Evolutionary conservation across 2,888 invertebrate genomes (phyloP), one percentile per base, ranked within the genome.

Genomic region (Drosophila meridiana): DNA sequence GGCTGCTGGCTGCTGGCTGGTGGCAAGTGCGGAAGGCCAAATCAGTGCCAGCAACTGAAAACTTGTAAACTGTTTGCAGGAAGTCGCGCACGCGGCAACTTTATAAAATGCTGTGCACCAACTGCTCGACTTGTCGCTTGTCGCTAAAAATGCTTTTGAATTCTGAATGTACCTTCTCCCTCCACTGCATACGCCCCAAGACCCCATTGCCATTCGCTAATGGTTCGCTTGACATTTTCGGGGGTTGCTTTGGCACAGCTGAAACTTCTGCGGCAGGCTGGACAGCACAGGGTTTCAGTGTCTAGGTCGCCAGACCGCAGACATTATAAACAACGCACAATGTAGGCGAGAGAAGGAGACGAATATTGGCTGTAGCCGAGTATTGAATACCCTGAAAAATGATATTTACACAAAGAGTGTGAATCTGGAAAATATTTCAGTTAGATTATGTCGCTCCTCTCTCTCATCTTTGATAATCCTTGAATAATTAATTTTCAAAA

Each of bases 291-390:
- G 59, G 48, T 78, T 74, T 65, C 83, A 77, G 73, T 78, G 85
- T 89, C 86, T 79, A 90, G 84, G 84, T 82, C 84, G 87, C 61
- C 82, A 75, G 75, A 88, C 90, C 90, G 90, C 91, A 90, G 90
- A 90, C 91, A 80, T 76, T 86, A 91, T 90, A 90, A 91, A 90
- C 90, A 91, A 83, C 75, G 62, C 58, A 64, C 30, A 20, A 11
- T 8, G 40, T 14, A 30, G 28, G 30, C 30, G 40, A 5, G n/a
- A 34, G 38, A 1, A 47, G 11, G 28, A 28, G 34, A 6, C 1
- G 20, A n/a, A 20, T 34, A 52, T 20, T 14, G 14, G n/a, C 14
- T 20, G 4, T 13, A 30, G 2, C 28, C 47, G 60, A 50, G 32
- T 9, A 9, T 5, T 7, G 14, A 40, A 50, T 32, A 20, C 60